A percentile compares a stretch with the other conserved stretches of the same genome.
Conservation (phyloP, 35 echinoderm and acorn worm genomes). For the Apostichopus parvimensis region DNA sequence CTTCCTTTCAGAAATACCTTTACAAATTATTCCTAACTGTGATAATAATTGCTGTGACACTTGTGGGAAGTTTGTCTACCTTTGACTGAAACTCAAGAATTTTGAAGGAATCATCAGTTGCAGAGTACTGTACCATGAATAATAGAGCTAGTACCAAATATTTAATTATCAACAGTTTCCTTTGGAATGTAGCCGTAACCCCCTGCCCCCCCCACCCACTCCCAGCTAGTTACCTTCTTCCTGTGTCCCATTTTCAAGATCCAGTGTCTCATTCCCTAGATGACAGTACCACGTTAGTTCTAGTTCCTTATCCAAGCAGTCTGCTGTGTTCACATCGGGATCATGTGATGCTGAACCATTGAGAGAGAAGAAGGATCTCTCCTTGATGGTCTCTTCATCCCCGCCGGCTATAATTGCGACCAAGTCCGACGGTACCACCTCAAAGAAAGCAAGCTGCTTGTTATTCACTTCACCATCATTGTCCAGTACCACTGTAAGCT, state of each 20-base stretch:
- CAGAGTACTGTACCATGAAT: too few relatives aligned
- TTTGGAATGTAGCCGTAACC: background rate
- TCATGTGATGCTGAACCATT: slow-evolving; percentile 74
- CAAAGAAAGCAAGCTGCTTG: slow-evolving; percentile 63
- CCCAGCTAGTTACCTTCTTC: background rate
- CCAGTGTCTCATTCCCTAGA: slow-evolving; percentile 55
- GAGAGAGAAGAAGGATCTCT: slow-evolving; percentile 52
- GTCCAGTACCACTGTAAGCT: slow-evolving; percentile 66
- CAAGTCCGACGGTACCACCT: slow-evolving; percentile 71
- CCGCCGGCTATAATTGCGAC: slow-evolving; percentile 57
- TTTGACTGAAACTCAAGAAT: too few relatives aligned
- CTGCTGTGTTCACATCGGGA: slow-evolving; percentile 55
- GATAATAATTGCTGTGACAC: too few relatives aligned
- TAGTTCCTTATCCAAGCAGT: slow-evolving; percentile 1
- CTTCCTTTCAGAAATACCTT: too few relatives aligned
- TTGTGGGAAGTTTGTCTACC: too few relatives aligned
- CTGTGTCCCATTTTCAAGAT: background rate
- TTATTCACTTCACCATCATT: slow-evolving; percentile 63
- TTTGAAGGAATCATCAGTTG: too few relatives aligned
- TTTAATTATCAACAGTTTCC: too few relatives aligned
- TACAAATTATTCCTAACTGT: too few relatives aligned
- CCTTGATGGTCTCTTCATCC: slow-evolving; percentile 44
- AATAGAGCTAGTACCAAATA: too few relatives aligned
- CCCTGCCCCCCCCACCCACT: too few relatives aligned
- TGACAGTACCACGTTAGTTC: slow-evolving; percentile 64